A percentile compares a stretch with the other conserved stretches of the same genome.
Conservation (phyloP, 2,797 vertebrate species). For the Paratrypauchen microcephalus region DNA sequence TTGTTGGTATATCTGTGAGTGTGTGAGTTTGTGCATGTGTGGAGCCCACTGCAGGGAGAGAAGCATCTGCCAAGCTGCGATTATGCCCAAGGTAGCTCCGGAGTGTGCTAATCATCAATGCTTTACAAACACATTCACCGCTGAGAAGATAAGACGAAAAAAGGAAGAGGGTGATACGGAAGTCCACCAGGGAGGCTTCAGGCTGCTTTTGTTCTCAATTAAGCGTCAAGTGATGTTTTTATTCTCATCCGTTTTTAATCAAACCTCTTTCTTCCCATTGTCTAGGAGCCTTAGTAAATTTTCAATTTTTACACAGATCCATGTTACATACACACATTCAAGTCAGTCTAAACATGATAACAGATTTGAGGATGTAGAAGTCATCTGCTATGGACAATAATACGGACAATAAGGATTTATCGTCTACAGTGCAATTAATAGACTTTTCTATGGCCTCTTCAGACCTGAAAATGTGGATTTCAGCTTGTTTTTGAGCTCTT, state of each 20-base stretch:
- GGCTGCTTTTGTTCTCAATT: conserved; percentile 33
- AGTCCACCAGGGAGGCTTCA: conserved; percentile 32
- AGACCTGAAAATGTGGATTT: background rate
- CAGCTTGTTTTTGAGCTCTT: background rate
- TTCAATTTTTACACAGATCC: background rate
- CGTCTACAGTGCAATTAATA: too few species aligned
- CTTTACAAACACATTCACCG: conserved; percentile 37
- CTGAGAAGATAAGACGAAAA: conserved; percentile 29
- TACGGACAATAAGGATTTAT: background rate
- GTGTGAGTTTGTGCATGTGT: conserved; percentile 12
- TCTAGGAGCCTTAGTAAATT: background rate
- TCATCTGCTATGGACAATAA: background rate
- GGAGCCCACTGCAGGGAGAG: conserved; percentile 17
- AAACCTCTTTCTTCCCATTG: conserved; percentile 5
- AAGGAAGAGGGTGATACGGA: conserved; percentile 19
- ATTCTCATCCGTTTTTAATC: conserved; percentile 2
- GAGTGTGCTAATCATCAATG: conserved; percentile 40
- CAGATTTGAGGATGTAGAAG: background rate
- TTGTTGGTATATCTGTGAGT: background rate
- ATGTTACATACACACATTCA: background rate
- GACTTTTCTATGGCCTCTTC: background rate
- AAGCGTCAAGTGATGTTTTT: conserved; percentile 13
- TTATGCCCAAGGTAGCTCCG: conserved; percentile 43
- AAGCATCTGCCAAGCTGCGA: conserved; percentile 38
- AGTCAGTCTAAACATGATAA: background rate